Evolutionary conservation across 2,113 vertebrate genomes (phyloP).

Genomic region (Stegastes partitus): DNA sequence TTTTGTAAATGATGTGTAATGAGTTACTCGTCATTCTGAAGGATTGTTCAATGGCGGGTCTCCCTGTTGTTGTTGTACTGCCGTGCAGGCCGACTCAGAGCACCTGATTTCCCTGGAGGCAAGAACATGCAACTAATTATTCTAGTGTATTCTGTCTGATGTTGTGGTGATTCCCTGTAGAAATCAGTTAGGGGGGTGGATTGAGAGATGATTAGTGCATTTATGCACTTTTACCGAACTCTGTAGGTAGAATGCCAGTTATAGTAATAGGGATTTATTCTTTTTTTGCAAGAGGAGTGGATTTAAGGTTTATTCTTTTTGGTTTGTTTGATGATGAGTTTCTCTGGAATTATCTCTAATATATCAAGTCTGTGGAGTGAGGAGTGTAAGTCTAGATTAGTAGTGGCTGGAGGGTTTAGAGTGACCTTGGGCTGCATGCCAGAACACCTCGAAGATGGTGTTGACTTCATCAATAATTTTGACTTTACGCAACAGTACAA

Average conservation of each 20-base stretch:
- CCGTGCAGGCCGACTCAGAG: slow-evolving; percentile 14
- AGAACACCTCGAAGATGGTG: slow-evolving; percentile 29
- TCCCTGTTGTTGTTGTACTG: not conserved
- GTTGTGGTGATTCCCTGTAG: slow-evolving; percentile 33
- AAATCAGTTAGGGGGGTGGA: not conserved
- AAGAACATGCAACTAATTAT: slow-evolving; percentile 46
- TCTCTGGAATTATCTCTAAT: not conserved
- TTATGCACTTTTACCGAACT: not conserved
- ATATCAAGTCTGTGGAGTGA: not conserved
- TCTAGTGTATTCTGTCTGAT: slow-evolving; percentile 37
- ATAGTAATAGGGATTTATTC: not conserved
- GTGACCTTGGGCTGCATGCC: slow-evolving; percentile 31
- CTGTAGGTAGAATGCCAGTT: not conserved
- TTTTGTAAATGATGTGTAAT: slow-evolving; percentile 9
- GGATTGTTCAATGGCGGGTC: not conserved
- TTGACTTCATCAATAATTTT: slow-evolving; percentile 43
- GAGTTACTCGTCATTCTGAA: slow-evolving; percentile 6
- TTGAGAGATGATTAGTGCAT: slow-evolving; percentile 19
- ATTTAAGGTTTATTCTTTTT: not conserved
- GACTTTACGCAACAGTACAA: slow-evolving; percentile 12
- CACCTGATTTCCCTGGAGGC: slow-evolving; percentile 25
- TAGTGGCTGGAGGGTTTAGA: slow-evolving; percentile 8
- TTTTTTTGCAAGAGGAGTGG: not conserved
- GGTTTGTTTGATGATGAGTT: not conserved
- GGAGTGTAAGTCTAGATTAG: not conserved